Evolutionary conservation across 2,888 invertebrate genomes (phyloP).

Genomic region (Hesperia comma): DNA sequence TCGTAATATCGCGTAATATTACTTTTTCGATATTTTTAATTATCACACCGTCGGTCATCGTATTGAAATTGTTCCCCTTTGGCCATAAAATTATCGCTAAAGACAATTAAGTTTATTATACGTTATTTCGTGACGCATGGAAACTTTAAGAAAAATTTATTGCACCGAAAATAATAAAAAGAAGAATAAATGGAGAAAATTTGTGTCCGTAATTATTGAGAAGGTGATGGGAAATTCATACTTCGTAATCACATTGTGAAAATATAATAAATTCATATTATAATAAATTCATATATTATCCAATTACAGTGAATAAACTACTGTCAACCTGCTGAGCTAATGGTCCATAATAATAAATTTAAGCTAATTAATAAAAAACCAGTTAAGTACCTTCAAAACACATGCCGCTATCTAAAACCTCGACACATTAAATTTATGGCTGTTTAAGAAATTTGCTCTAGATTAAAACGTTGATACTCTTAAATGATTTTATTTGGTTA

Average conservation of each 20-base stretch:
- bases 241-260: too few relatives aligned
- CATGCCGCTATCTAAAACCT: background rate
- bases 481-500: background rate
- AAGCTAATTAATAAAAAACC: background rate
- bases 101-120: background rate
- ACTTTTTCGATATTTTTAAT: slow-evolving; percentile 9
- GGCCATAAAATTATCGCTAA: background rate
- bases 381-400: background rate
- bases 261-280: too few relatives aligned
- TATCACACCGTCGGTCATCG: background rate
- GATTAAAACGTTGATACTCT: background rate
- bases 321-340: too few relatives aligned
- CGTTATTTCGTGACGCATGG: background rate
- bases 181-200: too few relatives aligned
- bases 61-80: background rate
- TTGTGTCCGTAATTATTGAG: too few relatives aligned
- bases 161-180: too few relatives aligned
- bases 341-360: background rate
- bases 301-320: too few relatives aligned
- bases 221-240: too few relatives aligned
- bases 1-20: slow-evolving; percentile 16
- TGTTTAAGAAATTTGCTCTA: background rate
- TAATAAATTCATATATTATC: too few relatives aligned
- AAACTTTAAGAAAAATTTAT: too few relatives aligned
- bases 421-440: background rate